Evolutionary conservation across 2,797 vertebrate genomes (phyloP).

Genomic region (Tachyglossus aculeatus): DNA sequence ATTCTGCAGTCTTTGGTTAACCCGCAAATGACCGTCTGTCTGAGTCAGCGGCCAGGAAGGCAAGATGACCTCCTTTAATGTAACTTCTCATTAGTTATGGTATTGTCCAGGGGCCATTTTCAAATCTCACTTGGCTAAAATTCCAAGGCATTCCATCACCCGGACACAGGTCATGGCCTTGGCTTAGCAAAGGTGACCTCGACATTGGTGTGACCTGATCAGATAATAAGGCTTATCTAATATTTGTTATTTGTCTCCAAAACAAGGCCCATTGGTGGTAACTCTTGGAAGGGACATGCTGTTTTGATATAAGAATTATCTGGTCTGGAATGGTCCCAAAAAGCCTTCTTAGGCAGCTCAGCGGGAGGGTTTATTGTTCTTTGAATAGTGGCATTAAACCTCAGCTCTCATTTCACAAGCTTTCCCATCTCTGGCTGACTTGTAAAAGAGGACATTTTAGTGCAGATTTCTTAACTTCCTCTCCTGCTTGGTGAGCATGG

Average conservation of each 20-base stretch:
- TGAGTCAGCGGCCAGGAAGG: conserved; percentile 46
- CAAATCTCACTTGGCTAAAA: conserved; percentile 37
- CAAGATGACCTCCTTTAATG: conserved; percentile 46
- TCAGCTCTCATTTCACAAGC: conserved; percentile 37
- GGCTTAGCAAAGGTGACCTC: conserved; percentile 41
- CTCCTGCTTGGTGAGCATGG: too few relatives aligned
- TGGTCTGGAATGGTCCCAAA: conserved; percentile 35
- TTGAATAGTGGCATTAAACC: conserved; percentile 38
- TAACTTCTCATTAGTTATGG: conserved; percentile 34
- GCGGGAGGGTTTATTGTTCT: conserved; percentile 36
- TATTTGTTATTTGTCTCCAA: conserved; percentile 5
- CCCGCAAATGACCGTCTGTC: conserved; percentile 14
- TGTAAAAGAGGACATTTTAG: too few relatives aligned
- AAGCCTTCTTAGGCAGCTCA: conserved; percentile 10
- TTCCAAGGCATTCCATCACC: conserved; percentile 49
- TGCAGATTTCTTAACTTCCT: too few relatives aligned
- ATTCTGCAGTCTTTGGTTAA: conserved; percentile 34
- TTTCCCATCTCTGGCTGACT: too few relatives aligned
- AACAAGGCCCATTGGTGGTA: conserved; percentile 28
- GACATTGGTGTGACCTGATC: conserved; percentile 7
- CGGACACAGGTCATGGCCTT: conserved; percentile 28
- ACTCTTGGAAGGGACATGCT: conserved; percentile 13
- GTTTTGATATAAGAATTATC: conserved; percentile 33
- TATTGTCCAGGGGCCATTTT: not conserved
- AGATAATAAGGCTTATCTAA: conserved; percentile 22